Conservation (phyloP, 2,797 vertebrate genomes). For the Ptychobarbus kaznakovi region DNA sequence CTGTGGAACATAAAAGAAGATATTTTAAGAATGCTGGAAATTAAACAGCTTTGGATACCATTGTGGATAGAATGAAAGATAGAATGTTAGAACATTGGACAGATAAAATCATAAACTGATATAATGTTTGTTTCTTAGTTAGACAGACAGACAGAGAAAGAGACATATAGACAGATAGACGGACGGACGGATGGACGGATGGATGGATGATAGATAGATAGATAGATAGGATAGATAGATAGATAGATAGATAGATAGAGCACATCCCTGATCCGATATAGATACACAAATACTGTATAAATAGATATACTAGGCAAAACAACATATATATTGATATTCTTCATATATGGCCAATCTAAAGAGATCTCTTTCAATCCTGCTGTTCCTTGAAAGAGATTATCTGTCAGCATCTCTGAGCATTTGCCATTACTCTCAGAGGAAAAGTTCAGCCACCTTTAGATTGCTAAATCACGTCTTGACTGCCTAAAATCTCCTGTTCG, state of each 20-base stretch:
- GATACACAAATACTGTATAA: neutral
- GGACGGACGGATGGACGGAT: neutral
- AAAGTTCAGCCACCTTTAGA: conserved; percentile 46
- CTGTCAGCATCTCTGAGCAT: conserved; percentile 1
- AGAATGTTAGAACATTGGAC: neutral
- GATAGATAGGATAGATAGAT: neutral
- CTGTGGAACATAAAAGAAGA: neutral
- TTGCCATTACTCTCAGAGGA: conserved; percentile 18
- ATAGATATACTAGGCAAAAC: neutral
- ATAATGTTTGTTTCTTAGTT: neutral
- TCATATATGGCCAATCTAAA: neutral
- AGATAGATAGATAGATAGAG: neutral
- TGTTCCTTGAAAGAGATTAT: conserved; percentile 34
- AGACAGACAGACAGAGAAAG: neutral
- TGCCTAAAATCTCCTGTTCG: conserved; percentile 54
- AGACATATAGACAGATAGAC: neutral
- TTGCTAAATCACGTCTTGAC: conserved; percentile 53
- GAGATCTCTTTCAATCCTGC: conserved; percentile 23
- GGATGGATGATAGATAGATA: neutral
- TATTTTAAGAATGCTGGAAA: neutral
- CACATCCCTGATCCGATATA: neutral
- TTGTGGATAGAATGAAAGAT: neutral
- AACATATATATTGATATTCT: neutral
- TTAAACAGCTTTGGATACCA: neutral
- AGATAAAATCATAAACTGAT: neutral